phyloP scores from a whole-genome alignment of 2,113 vertebrate species.

The Puma concolor region DNA sequence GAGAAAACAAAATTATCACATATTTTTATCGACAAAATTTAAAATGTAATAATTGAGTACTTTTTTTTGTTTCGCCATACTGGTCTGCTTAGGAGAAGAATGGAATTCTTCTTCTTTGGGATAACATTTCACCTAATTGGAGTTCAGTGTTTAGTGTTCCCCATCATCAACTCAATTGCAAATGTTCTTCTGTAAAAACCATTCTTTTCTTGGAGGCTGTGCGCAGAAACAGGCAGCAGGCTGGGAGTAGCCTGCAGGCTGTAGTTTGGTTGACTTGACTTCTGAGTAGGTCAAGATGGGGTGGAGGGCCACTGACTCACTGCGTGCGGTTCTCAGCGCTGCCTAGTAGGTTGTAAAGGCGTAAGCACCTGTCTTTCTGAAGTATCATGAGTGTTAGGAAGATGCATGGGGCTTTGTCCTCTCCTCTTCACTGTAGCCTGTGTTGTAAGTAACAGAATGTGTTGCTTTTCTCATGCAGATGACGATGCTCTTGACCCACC shows the following conservation, averaged over 20 bases:
- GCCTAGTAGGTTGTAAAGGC: not conserved
- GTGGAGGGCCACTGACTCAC: not conserved
- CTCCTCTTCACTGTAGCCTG: not conserved
- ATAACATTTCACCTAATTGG: not conserved
- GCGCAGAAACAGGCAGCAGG: not conserved
- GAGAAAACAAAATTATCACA: not conserved
- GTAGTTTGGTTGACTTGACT: not conserved
- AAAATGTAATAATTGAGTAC: not conserved
- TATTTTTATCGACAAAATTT: not conserved
- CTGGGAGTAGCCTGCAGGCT: not conserved
- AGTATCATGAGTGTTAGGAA: not conserved
- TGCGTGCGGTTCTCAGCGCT: not conserved
- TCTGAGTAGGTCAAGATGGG: not conserved
- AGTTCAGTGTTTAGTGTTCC: not conserved
- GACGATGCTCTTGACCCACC: not conserved
- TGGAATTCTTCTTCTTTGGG: not conserved
- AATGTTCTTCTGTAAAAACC: not conserved
- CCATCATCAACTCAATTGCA: not conserved
- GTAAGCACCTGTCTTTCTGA: not conserved
- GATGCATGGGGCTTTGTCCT: not conserved
- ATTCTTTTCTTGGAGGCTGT: not conserved
- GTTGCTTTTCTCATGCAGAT: not conserved
- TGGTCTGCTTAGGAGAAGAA: not conserved
- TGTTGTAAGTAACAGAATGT: not conserved
- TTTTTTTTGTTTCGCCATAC: too few relatives aligned